Percentiles rank a stretch among this genome's conserved stretches.
Evolutionary conservation across 2,113 vertebrate species (phyloP).

Genomic region (Macrotus californicus): DNA sequence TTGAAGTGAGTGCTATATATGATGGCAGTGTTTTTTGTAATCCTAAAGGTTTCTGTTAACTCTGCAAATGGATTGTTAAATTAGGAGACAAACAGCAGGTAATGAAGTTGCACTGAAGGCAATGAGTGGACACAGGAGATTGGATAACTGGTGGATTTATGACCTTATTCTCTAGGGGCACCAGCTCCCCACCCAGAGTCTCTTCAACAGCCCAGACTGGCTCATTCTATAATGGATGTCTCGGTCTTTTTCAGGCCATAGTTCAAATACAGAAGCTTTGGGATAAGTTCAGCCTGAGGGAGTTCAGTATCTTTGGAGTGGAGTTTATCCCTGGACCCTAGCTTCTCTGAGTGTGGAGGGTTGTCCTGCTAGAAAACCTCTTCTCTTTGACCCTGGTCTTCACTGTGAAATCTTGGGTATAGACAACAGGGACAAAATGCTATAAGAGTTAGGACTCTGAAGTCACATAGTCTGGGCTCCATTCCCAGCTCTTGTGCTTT

Average conservation of each 20-base stretch:
- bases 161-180: neutral
- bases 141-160: neutral
- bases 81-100: neutral
- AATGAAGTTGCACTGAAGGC: neutral
- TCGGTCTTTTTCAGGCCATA: neutral
- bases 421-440: neutral
- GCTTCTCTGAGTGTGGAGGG: neutral
- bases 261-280: neutral
- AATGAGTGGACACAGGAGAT: neutral
- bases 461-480: neutral
- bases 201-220: neutral
- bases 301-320: neutral
- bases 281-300: neutral
- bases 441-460: neutral
- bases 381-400: neutral
- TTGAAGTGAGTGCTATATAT: neutral
- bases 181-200: neutral
- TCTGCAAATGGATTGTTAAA: neutral
- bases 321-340: neutral
- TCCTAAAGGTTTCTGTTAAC: neutral
- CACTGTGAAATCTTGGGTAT: neutral
- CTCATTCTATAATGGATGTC: neutral
- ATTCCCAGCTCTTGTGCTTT: neutral
- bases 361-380: neutral
- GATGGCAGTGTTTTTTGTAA: neutral